Conservation (phyloP, 2,888 invertebrate species). For the Lordiphosa fenestrarum region DNA sequence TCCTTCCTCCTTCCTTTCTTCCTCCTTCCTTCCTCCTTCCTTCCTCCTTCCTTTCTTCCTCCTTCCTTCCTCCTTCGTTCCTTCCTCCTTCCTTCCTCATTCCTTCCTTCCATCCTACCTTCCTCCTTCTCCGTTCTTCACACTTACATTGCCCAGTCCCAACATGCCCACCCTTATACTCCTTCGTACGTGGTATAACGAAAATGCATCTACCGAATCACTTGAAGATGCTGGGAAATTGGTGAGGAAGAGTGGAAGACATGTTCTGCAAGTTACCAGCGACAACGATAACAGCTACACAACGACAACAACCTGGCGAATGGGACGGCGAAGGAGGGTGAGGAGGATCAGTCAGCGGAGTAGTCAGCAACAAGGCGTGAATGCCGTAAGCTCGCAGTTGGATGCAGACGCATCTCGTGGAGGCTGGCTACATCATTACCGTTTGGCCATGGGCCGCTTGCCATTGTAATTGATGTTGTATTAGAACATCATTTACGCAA, state of each 20-base stretch:
- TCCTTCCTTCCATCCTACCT: too few species aligned
- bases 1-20: too few species aligned
- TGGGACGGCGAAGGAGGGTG: too few species aligned
- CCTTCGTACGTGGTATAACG: neutral
- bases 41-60: too few species aligned
- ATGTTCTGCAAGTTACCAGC: slow-evolving; percentile 58
- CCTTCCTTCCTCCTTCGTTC: too few species aligned
- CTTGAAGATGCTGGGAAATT: slow-evolving; percentile 3
- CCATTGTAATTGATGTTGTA: slow-evolving; percentile 73
- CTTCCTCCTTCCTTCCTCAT: too few species aligned
- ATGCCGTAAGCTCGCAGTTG: slow-evolving; percentile 59
- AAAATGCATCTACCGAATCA: too few species aligned
- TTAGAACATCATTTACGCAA: slow-evolving; percentile 75
- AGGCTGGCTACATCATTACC: slow-evolving; percentile 62
- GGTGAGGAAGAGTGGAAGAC: slow-evolving; percentile 35
- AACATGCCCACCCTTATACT: neutral
- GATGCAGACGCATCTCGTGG: slow-evolving; percentile 47
- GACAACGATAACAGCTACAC: slow-evolving; percentile 43
- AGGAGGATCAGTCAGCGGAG: neutral
- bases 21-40: too few species aligned
- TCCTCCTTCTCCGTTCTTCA: too few species aligned
- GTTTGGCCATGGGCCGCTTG: slow-evolving; percentile 67
- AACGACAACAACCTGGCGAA: slow-evolving; percentile 15
- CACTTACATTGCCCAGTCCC: neutral
- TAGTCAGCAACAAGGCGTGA: slow-evolving; percentile 58